phyloP scores from a whole-genome alignment of 2,113 vertebrate genomes.

The Muntiacus muntjak region DNA sequence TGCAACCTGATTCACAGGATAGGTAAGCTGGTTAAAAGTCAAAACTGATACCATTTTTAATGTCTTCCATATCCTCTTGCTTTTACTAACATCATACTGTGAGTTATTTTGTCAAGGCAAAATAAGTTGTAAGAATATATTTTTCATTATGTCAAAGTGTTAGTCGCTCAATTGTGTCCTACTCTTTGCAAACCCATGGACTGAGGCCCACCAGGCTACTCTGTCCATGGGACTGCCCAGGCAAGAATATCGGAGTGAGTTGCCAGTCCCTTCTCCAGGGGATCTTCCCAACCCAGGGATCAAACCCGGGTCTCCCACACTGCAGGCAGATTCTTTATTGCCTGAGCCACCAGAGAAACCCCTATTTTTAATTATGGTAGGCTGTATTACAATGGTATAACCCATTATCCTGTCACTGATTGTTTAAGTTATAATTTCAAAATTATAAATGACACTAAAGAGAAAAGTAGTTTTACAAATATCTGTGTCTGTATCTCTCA shows the following conservation, averaged over 20 bases:
- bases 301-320: neutral
- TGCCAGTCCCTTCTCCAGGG: neutral
- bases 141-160: neutral
- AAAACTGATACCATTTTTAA: neutral
- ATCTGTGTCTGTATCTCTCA: neutral
- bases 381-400: neutral
- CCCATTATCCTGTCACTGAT: neutral
- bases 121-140: neutral
- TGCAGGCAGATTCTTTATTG: neutral
- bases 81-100: neutral
- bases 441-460: neutral
- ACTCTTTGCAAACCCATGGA: neutral
- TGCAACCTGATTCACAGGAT: neutral
- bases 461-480: neutral
- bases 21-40: neutral
- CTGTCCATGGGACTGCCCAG: neutral
- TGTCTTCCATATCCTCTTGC: neutral
- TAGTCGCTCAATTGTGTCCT: neutral
- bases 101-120: neutral
- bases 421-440: slow-evolving; percentile 12
- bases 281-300: neutral
- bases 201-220: neutral
- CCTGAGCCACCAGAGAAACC: neutral
- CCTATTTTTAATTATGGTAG: neutral
- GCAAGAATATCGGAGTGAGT: neutral